phyloP scores from a whole-genome alignment of 2,113 vertebrate species.

The Syngnathus typhle region DNA sequence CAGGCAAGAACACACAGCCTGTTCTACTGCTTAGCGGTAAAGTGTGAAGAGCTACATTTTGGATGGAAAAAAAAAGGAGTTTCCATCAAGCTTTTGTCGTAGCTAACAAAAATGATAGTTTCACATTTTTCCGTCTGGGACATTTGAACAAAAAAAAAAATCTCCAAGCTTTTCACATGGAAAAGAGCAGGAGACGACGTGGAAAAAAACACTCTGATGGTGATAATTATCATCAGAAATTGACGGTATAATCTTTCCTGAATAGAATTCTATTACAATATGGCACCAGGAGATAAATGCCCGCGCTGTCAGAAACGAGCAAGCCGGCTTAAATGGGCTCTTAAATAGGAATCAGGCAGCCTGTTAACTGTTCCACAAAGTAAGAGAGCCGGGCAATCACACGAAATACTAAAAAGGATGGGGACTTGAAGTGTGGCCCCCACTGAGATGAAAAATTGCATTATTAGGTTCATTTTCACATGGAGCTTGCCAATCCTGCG shows the following conservation, averaged over 20 bases:
- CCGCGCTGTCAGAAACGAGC: constrained; percentile 53
- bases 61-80: neutral
- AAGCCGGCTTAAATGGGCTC: constrained; percentile 59
- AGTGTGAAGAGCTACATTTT: too few species aligned
- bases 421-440: constrained; percentile 14
- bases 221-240: constrained; percentile 68
- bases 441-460: constrained; percentile 38
- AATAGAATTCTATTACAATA: constrained; percentile 67
- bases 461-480: constrained; percentile 35
- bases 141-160: neutral
- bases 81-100: neutral
- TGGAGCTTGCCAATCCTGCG: constrained; percentile 2
- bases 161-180: constrained; percentile 29
- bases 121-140: neutral
- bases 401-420: constrained; percentile 14
- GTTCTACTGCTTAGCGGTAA: too few species aligned
- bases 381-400: constrained; percentile 28
- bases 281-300: constrained; percentile 58
- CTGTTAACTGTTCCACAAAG: constrained; percentile 48
- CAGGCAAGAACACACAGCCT: too few species aligned
- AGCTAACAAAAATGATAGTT: neutral
- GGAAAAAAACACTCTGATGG: constrained; percentile 32
- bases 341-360: constrained; percentile 46
- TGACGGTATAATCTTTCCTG: constrained; percentile 60
- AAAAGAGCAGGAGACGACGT: constrained; percentile 8